Evolutionary conservation across 2,888 invertebrate species (phyloP), one percentile per base, ranked within the genome.

Genomic region (Parnassius glacialis): DNA sequence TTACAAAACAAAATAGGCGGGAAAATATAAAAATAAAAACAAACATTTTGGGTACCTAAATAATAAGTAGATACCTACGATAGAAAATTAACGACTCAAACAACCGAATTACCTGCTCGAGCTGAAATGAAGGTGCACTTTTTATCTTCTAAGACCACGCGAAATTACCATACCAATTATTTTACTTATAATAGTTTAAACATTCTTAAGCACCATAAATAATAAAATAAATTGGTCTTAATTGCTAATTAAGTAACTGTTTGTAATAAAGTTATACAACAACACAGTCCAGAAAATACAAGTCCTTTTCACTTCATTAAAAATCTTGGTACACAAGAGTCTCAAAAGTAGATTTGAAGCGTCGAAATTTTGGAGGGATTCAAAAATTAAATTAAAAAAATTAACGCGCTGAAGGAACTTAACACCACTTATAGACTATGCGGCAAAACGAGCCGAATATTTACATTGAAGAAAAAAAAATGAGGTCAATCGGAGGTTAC

Each of bases 401-500:
- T 68, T 67, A 79, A 84, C 84, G 81, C 83, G 81, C 69, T 70
- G 76, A 79, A 90, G 91, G 90, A 91, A 91, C 91, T 88, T 81
- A 87, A 85, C 82, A 90, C 90, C 91, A 87, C 90, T 90, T 90
- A 90, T 76, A 86, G 85, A 87, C 89, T 90, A 90, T 87, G 90
- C 90, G 89, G 87, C 88, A 85, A 84, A 83, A 84, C 81, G 82
- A 82, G 88, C 89, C 90, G 89, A 87, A 88, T 91, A 91, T 91
- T 91, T 91, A 91, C 90, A 90, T 90, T 89, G 85, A 83, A 83
- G 86, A 86, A 89, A 90, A 90, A 88, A 91, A 91, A 91, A 88
- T 85, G 87, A 87, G 91, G 91, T 90, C 91, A 90, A 83, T 81
- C 87, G 84, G 89, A 90, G 90, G 90, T 90, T 87, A 90, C 89